A percentile compares a stretch with the other conserved stretches of the same genome.
Conservation (phyloP, 1,140 invertebrate species). For the Drosophila aff. region DNA sequence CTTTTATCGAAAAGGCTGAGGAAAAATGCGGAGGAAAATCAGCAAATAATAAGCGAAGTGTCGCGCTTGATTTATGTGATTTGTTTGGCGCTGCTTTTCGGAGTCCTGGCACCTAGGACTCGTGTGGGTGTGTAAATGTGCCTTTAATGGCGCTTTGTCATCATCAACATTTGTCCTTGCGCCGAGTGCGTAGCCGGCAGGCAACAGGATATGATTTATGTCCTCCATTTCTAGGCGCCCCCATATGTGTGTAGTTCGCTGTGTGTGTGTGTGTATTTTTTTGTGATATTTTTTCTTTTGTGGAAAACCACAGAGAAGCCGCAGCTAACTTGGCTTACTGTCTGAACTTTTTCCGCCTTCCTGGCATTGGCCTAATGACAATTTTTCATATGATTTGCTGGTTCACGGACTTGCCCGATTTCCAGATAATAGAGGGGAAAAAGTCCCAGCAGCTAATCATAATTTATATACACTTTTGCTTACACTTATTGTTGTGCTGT, state of each 20-base stretch:
- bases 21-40: constrained; percentile 55
- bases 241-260: constrained; percentile 39
- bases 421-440: constrained; percentile 51
- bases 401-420: constrained; percentile 42
- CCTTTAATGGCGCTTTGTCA: constrained; percentile 82
- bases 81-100: constrained; percentile 62
- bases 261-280: constrained; percentile 22
- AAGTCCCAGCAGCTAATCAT: constrained; percentile 61
- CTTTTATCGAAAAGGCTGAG: constrained; percentile 36
- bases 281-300: constrained; percentile 15
- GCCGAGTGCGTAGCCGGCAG: constrained; percentile 72
- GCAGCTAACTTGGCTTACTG: constrained; percentile 59
- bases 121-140: constrained; percentile 69
- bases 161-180: constrained; percentile 82
- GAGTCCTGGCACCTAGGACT: constrained; percentile 3
- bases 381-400: constrained; percentile 73
- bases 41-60: constrained; percentile 81
- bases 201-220: constrained; percentile 76
- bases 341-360: constrained; percentile 28
- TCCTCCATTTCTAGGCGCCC: constrained; percentile 48
- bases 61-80: constrained; percentile 80
- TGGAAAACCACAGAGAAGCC: constrained; percentile 53
- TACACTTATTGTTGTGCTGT: constrained; percentile 28
- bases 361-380: constrained; percentile 69
- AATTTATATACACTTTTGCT: constrained; percentile 69